phyloP scores from a whole-genome alignment of 1,140 invertebrate species.

The Euwallacea similis region DNA sequence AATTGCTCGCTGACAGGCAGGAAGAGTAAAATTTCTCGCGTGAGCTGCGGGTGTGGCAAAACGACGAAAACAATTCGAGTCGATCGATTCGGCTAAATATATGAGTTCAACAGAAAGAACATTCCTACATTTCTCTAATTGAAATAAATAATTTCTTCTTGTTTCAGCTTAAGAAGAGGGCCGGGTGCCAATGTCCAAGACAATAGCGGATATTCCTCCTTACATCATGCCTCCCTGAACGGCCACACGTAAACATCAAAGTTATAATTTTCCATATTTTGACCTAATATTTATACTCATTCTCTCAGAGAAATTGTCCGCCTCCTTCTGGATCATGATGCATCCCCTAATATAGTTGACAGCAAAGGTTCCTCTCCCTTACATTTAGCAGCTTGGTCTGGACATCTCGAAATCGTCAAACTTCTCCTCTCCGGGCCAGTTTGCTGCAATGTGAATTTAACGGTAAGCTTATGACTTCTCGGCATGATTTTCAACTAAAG shows the following conservation, averaged over 20 bases:
- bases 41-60: conserved; percentile 26
- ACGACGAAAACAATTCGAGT: conserved; percentile 20
- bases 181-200: conserved; percentile 92
- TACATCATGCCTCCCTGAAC: conserved; percentile 93
- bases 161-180: conserved; percentile 79
- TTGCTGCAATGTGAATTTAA: conserved; percentile 78
- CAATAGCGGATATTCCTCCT: conserved; percentile 88
- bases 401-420: conserved; percentile 80
- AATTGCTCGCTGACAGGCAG: conserved; percentile 8
- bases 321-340: conserved; percentile 82
- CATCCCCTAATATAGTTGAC: conserved; percentile 84
- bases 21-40: conserved; percentile 20
- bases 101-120: too few species aligned
- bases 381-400: conserved; percentile 88
- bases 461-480: conserved; percentile 59
- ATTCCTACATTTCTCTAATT: too few species aligned
- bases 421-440: conserved; percentile 75
- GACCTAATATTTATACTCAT: background rate
- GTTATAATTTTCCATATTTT: background rate
- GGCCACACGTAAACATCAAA: conserved; percentile 78
- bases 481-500: background rate
- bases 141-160: conserved; percentile 31
- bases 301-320: conserved; percentile 80
- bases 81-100: conserved; percentile 10
- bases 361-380: conserved; percentile 82